These are phyloP conservation scores for Meghimatium bilineatum DNA, from an alignment of 2,888 invertebrate genomes.

Conservation along the genomic window DNA sequence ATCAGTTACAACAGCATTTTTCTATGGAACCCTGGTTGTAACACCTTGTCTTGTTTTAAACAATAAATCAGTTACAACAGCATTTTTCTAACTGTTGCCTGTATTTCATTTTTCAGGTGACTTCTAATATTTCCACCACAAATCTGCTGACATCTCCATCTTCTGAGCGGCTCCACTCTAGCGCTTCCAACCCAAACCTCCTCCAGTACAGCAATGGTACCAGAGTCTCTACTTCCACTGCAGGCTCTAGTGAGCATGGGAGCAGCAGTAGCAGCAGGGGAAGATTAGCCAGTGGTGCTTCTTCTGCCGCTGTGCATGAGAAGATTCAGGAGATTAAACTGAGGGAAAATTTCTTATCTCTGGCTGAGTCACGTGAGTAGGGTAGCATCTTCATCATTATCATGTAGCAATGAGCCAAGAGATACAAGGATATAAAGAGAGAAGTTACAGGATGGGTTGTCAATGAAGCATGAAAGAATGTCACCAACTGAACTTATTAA, in stretches of 20 bases:
- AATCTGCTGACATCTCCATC: conserved; percentile 46
- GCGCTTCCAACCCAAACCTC: conserved; percentile 77
- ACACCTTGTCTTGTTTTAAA: too few relatives aligned
- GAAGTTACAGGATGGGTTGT: too few relatives aligned
- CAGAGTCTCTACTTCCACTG: conserved; percentile 18
- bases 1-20: too few relatives aligned
- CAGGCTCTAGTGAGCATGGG: conserved; percentile 26
- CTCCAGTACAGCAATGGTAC: conserved; percentile 55
- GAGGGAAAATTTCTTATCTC: conserved; percentile 83
- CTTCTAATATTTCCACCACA: conserved; percentile 1
- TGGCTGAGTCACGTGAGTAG: conserved; percentile 83
- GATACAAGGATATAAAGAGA: too few relatives aligned
- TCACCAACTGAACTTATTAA: too few relatives aligned
- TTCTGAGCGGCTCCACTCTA: conserved; percentile 65
- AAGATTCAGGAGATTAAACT: conserved; percentile 77
- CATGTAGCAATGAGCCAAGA: too few relatives aligned
- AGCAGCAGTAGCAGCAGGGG: conserved; percentile 18
- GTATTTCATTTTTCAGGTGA: not conserved
- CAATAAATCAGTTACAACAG: too few relatives aligned
- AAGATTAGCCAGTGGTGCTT: conserved; percentile 58
- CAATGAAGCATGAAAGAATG: too few relatives aligned
- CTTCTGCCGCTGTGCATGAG: conserved; percentile 50
- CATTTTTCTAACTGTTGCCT: not conserved
- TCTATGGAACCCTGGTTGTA: too few relatives aligned
- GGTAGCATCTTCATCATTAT: too few relatives aligned